Evolutionary conservation across 2,113 vertebrate species (phyloP), one percentile per base, ranked within the genome.

Genomic region (Ariopsis seemanni): DNA sequence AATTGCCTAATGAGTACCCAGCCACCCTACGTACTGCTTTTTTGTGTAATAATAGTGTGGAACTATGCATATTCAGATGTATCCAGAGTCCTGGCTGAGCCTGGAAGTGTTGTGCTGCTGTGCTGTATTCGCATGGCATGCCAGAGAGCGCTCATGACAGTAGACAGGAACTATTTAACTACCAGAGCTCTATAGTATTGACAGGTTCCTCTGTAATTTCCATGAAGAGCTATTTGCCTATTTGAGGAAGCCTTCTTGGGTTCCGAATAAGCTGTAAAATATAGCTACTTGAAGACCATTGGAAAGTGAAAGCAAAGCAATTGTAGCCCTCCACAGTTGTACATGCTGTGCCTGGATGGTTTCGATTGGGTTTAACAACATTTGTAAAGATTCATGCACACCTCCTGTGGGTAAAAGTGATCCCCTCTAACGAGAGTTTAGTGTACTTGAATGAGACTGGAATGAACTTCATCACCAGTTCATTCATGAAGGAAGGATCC

Each of bases 261-360:
- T 90, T 89, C 90, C 91, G 93, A 92, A 92, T 91, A 92, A 91
- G 89, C 80, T 92, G 90, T 92, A 94, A 93, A 90, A 92, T 92
- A 94, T 91, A 88, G 89, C 89, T 88, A 90, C 89, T 87, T 89
- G 89, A 91, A 91, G 87, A 30, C 77, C 34, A 58, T 89, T 87
- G 91, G 72, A 84, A 88, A 30, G 50, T 88, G 89, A 62, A 83
- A 83, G 8, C 6, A 42, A 72, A 20, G 17, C 52, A 11, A 25
- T 50, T 52, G 72, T 25, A 7, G 0, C 22, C 1, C 9, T 52
- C 2, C 71, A 74, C 71, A 50, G 22, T 52, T 77, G 20, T 52
- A 77, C 10, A 52, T 14, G 4, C 22, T 52, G 22, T n/a, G 52
- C 74, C 74, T 15, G 5, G 74, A 77, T 75, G 22, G 9, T n/a